phyloP scores from a whole-genome alignment of 1,140 invertebrate genomes.

The Monomorium pharaonis region DNA sequence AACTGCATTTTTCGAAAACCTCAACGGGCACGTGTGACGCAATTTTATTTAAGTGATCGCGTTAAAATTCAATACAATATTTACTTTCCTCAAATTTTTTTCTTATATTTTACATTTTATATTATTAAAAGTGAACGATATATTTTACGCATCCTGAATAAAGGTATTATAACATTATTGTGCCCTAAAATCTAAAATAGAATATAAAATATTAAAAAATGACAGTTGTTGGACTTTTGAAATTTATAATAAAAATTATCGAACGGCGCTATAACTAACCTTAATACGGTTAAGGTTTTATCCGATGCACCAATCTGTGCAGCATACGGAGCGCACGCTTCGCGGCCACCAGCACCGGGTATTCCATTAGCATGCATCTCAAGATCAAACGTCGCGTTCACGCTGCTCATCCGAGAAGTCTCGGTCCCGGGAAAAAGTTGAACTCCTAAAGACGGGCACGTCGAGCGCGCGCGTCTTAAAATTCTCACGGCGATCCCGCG shows the following conservation, averaged over 20 bases:
- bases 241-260: neutral
- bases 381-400: constrained; percentile 54
- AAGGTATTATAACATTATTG: neutral
- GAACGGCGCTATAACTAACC: neutral
- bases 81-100: neutral
- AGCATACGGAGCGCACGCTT: constrained; percentile 41
- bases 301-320: constrained; percentile 60
- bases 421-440: constrained; percentile 69
- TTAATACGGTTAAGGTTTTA: constrained; percentile 30
- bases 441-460: constrained; percentile 65
- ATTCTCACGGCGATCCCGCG: constrained; percentile 64
- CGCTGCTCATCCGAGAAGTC: constrained; percentile 61
- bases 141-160: neutral
- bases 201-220: too few species aligned
- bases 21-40: neutral
- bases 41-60: neutral
- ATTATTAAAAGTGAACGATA: neutral
- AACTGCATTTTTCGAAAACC: neutral
- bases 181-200: neutral
- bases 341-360: constrained; percentile 47
- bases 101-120: neutral
- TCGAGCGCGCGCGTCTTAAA: constrained; percentile 61
- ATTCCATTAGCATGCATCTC: constrained; percentile 72
- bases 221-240: neutral
- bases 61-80: neutral